A percentile compares a stretch with the other conserved stretches of the same genome.
Conservation (phyloP, 2,888 invertebrate genomes). For the Cryptocheilus praepositus region DNA sequence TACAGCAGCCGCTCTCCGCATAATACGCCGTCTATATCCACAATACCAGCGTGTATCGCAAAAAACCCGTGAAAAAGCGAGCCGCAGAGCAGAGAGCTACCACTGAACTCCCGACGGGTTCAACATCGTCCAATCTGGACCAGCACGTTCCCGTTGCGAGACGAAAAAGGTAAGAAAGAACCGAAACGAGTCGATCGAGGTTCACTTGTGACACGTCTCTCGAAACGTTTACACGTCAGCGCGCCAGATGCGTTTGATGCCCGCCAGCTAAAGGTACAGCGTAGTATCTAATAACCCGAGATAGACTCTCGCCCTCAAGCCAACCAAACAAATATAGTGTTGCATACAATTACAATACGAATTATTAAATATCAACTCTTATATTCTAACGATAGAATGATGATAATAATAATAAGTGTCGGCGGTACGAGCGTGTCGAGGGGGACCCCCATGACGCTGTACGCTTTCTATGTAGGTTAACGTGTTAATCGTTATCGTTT, state of each 20-base stretch:
- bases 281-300: slow-evolving; percentile 75
- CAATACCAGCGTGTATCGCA: no score
- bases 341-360: slow-evolving; percentile 74
- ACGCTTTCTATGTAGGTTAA: slow-evolving; percentile 21
- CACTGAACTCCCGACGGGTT: no score
- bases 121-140: no score
- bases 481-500: slow-evolving; percentile 13
- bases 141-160: no score
- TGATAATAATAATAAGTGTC: slow-evolving; percentile 65
- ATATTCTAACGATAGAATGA: slow-evolving; percentile 73
- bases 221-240: background rate
- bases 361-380: slow-evolving; percentile 75
- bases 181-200: no score
- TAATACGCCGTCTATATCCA: no score
- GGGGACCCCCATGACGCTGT: slow-evolving; percentile 4
- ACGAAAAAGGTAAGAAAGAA: no score
- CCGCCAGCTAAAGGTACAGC: slow-evolving; percentile 74
- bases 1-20: no score
- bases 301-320: slow-evolving; percentile 75
- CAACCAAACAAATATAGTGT: slow-evolving; percentile 74
- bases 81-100: no score
- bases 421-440: slow-evolving; percentile 29
- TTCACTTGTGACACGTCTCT: no score
- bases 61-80: no score
- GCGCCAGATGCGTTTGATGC: slow-evolving; percentile 29